Evolutionary conservation across 2,888 invertebrate species (phyloP), one percentile per base, ranked within the genome.

Genomic region (Lasioglossum villosulum): DNA sequence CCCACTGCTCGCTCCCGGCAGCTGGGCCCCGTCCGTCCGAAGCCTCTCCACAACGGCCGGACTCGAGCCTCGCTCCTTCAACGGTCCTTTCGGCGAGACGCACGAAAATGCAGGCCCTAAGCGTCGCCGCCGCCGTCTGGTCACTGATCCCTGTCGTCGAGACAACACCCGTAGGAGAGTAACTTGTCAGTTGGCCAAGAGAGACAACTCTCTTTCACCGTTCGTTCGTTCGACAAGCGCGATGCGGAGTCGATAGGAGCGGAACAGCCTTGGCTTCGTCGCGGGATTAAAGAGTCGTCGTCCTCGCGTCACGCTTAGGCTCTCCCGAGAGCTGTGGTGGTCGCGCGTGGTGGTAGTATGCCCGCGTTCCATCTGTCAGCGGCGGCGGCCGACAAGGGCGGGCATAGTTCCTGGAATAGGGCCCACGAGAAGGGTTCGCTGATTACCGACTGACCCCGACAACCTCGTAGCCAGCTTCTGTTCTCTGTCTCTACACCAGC

Each of bases 301-400:
- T 77, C 82, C 78, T 70, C 84, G 77, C 80, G 76, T 63, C 48
- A 39, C 78, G 48, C 56, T 19, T 72, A 70, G 68, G 72, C n/a
- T 48, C 63, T 27, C n/a, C 56, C 56, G n/a, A n/a, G 42, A 59
- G 76, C 82, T 30, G 63, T n/a, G n/a, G 12, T 56, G 75, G 52
- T 78, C 83, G 75, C 79, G 56, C 12, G 56, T 56, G 56, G n/a
- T 56, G n/a, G 12, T 56, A 59, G 73, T 75, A 84, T 73, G 78
- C 81, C 87, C 87, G 80, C 84, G 80, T 91, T 90, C 80, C 91
- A 92, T 90, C 91, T 84, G 87, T 86, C 86, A 88, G 48, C 75
- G 66, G 23, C 19, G 34, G 23, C 16, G 74, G 63, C 71, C 73
- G 39, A 70, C 63, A 30, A 76, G 56, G 39, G 37, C 34, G 34